These are phyloP conservation scores for Rhagophthalmus giganteus DNA, from an alignment of 2,888 invertebrate species.

Conservation along the genomic window DNA sequence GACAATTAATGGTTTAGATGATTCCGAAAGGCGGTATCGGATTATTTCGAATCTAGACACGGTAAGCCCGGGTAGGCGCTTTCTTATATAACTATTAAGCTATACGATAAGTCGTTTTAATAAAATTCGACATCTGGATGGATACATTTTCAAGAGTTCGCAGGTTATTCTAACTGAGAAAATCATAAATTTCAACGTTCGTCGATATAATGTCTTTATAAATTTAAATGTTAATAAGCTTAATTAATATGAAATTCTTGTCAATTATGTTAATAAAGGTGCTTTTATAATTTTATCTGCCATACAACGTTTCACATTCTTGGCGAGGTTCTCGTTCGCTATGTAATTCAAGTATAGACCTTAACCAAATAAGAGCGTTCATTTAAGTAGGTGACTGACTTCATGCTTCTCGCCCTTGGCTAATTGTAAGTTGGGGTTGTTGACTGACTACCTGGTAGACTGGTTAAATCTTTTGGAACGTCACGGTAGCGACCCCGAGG, in stretches of 20 bases:
- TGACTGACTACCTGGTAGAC: slow-evolving; percentile 32
- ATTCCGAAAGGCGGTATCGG: slow-evolving; percentile 22
- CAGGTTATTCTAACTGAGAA: too few species aligned
- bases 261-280: too few species aligned
- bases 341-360: slow-evolving; percentile 12
- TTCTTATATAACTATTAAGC: slow-evolving; percentile 18
- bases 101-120: too few species aligned
- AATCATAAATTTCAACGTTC: too few species aligned
- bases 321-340: slow-evolving; percentile 4
- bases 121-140: slow-evolving; percentile 18
- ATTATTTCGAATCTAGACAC: slow-evolving; percentile 24
- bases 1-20: slow-evolving; percentile 22
- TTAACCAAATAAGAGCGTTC: slow-evolving; percentile 16
- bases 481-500: slow-evolving; percentile 32
- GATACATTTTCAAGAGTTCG: too few species aligned
- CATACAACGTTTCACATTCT: not conserved
- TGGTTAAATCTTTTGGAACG: slow-evolving; percentile 20
- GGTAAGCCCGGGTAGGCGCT: slow-evolving; percentile 20
- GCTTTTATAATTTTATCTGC: too few species aligned
- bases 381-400: slow-evolving; percentile 31
- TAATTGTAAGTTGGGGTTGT: slow-evolving; percentile 32
- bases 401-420: slow-evolving; percentile 31
- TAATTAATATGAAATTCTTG: too few species aligned
- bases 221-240: too few species aligned
- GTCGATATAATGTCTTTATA: too few species aligned